These are phyloP conservation scores for Struthidea cinerea DNA, from an alignment of 2,113 vertebrate genomes.

Conservation along the genomic window DNA sequence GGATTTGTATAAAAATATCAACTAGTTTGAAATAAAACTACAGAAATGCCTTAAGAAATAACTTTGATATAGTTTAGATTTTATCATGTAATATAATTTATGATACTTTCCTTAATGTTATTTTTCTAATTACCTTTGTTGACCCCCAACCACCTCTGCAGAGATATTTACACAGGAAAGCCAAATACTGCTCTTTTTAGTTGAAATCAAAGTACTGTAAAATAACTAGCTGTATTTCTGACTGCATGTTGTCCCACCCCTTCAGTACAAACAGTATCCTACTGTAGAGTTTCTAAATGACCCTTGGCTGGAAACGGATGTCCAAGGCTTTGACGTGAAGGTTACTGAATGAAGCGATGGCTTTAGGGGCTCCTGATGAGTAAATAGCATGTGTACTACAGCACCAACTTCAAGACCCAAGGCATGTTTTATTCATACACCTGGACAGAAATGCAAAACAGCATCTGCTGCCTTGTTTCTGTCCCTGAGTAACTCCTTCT, in stretches of 20 bases:
- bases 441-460: not conserved
- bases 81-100: not conserved
- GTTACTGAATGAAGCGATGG: not conserved
- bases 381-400: not conserved
- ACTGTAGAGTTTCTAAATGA: not conserved
- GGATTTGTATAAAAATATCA: not conserved
- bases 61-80: not conserved
- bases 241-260: not conserved
- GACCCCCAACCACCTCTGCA: not conserved
- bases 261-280: not conserved
- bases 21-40: not conserved
- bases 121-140: not conserved
- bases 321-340: not conserved
- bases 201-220: not conserved
- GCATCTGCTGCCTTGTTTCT: not conserved
- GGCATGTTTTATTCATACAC: not conserved
- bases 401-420: not conserved
- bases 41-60: not conserved
- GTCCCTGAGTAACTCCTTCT: not conserved
- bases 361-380: not conserved
- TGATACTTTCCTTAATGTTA: not conserved
- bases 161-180: not conserved
- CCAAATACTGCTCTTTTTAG: not conserved
- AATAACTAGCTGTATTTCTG: not conserved
- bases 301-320: not conserved